phyloP scores from a whole-genome alignment of 2,888 invertebrate species.

The Drosophila neotestacea region DNA sequence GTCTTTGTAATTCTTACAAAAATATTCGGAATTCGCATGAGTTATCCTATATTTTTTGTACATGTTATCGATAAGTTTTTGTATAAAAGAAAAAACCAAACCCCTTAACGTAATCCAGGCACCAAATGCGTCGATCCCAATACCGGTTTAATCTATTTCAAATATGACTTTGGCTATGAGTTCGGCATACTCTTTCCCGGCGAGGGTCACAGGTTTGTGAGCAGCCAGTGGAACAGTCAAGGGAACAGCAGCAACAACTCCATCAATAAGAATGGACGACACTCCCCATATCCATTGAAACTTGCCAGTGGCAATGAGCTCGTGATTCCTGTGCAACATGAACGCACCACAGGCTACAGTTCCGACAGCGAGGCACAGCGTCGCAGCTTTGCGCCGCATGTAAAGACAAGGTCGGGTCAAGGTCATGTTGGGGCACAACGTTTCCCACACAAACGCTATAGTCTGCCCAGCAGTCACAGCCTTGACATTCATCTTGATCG shows the following conservation, averaged over 20 bases:
- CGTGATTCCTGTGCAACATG: constrained; percentile 89
- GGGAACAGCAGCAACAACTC: constrained; percentile 26
- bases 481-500: constrained; percentile 84
- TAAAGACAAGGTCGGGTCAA: constrained; percentile 8
- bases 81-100: constrained; percentile 23
- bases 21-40: constrained; percentile 2
- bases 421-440: constrained; percentile 37
- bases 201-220: constrained; percentile 87
- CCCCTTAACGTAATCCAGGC: constrained; percentile 85
- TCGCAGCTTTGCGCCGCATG: constrained; percentile 37
- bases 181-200: constrained; percentile 91
- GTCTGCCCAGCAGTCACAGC: constrained; percentile 82
- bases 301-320: constrained; percentile 86
- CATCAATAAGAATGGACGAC: constrained; percentile 48
- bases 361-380: constrained; percentile 77
- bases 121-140: constrained; percentile 91
- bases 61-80: constrained; percentile 43
- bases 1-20: background rate
- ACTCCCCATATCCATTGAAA: constrained; percentile 85
- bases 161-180: constrained; percentile 93
- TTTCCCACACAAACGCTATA: constrained; percentile 84
- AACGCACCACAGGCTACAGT: constrained; percentile 84
- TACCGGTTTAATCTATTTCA: constrained; percentile 92
- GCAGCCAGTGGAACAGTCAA: constrained; percentile 80
- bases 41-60: constrained; percentile 15